Evolutionary conservation across 2,888 invertebrate genomes (phyloP), one percentile per base, ranked within the genome.

Genomic region (Drosophila koepferae): DNA sequence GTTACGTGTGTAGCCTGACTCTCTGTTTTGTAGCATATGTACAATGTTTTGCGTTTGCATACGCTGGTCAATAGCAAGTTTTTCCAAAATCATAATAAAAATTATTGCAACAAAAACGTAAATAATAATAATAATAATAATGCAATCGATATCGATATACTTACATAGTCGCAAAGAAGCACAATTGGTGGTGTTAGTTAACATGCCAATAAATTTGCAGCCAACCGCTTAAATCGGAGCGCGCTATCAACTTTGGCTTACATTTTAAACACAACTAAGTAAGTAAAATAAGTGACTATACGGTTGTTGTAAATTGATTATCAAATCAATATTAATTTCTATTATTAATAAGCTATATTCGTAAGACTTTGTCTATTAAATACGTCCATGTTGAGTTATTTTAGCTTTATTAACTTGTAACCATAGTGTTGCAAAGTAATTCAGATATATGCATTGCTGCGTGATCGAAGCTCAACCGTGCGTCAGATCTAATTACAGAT

Each of bases 1-100:
- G 3, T 55, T 74, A 6, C 86, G 80, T 9, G 82, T 81, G 38
- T 78, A 80, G 6, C 91, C 89, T 1, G 87, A 89, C 54, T 92
- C 92, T 16, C 92, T 87, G 41, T 90, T 89, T 77, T 82, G 85
- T 10, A 92, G 62, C 61, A 90, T 76, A 64, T 92, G 92, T 54
- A 84, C 77, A 14, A 92, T 60, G 54, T 92, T 92, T 54, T 90
- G 89, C 10, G 91, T 84, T 48, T 73, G 53, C 51, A 80, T 51
- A 31, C 89, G 81, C 61, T 69, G 71, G 31, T 76, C 62, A 9
- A 83, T 49, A 0, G 66, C 40, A 56, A 61, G 43, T 23, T 75
- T 77, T 49, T 74, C 51, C n/a, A 60, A 53, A 61, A 62, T 23
- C 77, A 77, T 77, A 53, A 63, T 64, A 48, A 67, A 44, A 28